Evolutionary conservation across 2,797 vertebrate species (phyloP).

Genomic region (Acrossocheilus fasciatus): DNA sequence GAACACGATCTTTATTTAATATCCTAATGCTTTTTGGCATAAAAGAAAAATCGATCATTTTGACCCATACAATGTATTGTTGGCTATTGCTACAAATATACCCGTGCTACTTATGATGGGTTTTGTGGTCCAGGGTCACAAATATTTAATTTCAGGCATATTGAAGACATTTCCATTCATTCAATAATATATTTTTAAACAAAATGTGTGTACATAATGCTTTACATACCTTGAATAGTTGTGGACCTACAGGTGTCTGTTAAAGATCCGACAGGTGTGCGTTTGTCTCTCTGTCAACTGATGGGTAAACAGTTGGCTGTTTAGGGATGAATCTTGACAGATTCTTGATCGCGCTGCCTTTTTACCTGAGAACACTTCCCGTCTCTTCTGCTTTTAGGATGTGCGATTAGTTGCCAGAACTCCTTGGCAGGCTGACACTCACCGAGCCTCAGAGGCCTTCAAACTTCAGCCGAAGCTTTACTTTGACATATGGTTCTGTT

Average conservation of each 20-base stretch:
- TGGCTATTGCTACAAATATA: not conserved
- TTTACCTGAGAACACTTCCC: not conserved
- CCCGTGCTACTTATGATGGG: too few relatives aligned
- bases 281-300: conserved; percentile 15
- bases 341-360: not conserved
- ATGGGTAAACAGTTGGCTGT: not conserved
- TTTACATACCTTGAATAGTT: conserved; percentile 18
- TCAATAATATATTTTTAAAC: not conserved
- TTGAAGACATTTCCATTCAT: not conserved
- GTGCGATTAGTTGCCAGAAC: not conserved
- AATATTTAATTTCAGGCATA: not conserved
- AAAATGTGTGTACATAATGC: not conserved
- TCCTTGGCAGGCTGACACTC: not conserved
- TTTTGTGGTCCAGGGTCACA: too few relatives aligned
- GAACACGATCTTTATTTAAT: not conserved
- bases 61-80: not conserved
- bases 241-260: not conserved
- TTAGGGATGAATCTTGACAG: conserved; percentile 7
- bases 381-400: not conserved
- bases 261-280: conserved; percentile 29
- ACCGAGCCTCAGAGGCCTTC: conserved; percentile 24
- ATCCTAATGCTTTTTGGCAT: not conserved
- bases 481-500: conserved; percentile 21
- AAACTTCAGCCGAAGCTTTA: conserved; percentile 28
- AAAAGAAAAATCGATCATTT: not conserved